A percentile compares a stretch with the other conserved stretches of the same genome.
phyloP scores from a whole-genome alignment of 2,888 invertebrate genomes.

The Busseola fusca region DNA sequence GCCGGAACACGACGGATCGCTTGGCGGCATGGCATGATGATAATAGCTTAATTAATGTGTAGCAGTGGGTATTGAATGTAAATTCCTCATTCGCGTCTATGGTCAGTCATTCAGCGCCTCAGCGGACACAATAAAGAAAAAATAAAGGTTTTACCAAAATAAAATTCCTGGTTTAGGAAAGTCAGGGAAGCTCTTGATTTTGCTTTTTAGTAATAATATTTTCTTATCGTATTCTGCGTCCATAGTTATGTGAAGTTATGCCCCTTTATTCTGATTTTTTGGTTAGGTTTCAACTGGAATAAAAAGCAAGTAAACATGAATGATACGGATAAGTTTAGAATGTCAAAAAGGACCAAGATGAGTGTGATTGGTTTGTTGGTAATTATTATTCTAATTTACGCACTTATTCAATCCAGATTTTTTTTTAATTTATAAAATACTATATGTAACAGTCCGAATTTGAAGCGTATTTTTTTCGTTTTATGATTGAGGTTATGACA shows the following conservation, averaged over 20 bases:
- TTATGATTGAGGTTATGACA: slow-evolving; percentile 9
- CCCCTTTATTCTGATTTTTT: background rate
- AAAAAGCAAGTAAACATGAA: slow-evolving; percentile 17
- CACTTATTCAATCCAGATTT: background rate
- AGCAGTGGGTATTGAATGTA: too few species aligned
- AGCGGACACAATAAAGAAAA: background rate
- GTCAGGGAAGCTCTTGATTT: slow-evolving; percentile 92
- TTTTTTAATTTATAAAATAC: background rate
- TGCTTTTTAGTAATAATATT: slow-evolving; percentile 90
- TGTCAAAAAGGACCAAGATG: background rate
- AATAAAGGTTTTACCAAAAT: slow-evolving; percentile 90
- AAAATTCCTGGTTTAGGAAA: slow-evolving; percentile 96
- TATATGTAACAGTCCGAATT: slow-evolving; percentile 11
- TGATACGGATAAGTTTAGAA: background rate
- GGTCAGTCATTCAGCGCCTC: background rate
- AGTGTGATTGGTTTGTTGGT: background rate
- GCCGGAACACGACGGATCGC: too few species aligned
- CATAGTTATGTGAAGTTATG: slow-evolving; percentile 63
- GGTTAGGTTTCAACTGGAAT: slow-evolving; percentile 33
- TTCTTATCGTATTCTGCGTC: slow-evolving; percentile 81
- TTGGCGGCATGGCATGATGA: too few species aligned
- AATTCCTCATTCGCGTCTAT: background rate
- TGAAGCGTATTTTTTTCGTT: background rate
- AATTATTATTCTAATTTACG: background rate
- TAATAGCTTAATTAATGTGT: too few species aligned